A percentile compares a stretch with the other conserved stretches of the same genome.
Conservation (phyloP, 2,888 invertebrate species). For the Drosophila meridionalis region DNA sequence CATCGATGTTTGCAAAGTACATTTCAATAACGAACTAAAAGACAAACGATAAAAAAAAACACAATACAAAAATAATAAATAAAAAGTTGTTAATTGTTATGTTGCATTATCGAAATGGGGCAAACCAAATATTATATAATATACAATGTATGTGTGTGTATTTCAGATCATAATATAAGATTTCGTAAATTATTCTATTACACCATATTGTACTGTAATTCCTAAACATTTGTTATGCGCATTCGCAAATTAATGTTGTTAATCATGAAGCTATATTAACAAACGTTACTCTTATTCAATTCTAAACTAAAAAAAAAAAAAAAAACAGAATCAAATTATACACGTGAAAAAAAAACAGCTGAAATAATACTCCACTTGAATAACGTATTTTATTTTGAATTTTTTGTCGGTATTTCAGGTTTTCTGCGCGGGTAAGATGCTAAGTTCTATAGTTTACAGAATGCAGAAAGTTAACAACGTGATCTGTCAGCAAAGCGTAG, state of each 20-base stretch:
- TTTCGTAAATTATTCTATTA: conserved; percentile 63
- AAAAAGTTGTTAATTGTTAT: conserved; percentile 67
- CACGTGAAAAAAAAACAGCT: conserved; percentile 19
- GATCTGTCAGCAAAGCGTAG: too few relatives aligned
- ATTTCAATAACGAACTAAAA: conserved; percentile 8
- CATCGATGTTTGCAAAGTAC: conserved; percentile 18
- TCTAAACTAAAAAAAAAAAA: conserved; percentile 36
- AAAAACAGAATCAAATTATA: conserved; percentile 8
- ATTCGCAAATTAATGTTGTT: conserved; percentile 66
- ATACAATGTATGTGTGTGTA: conserved; percentile 28
- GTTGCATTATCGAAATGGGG: conserved; percentile 63
- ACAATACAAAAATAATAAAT: conserved; percentile 19
- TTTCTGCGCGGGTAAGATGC: neutral
- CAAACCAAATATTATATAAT: conserved; percentile 44
- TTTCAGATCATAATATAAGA: conserved; percentile 44
- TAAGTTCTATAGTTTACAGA: too few relatives aligned
- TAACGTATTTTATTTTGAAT: too few relatives aligned
- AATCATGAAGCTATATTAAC: conserved; percentile 45
- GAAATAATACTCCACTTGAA: neutral
- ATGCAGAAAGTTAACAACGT: too few relatives aligned
- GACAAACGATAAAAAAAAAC: neutral
- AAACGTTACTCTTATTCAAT: conserved; percentile 60
- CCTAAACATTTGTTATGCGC: conserved; percentile 69
- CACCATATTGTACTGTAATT: conserved; percentile 65
- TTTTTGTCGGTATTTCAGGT: neutral